A percentile compares a stretch with the other conserved stretches of the same genome.
phyloP scores from a whole-genome alignment of 2,113 vertebrate genomes.

The Lophochroa leadbeateri region DNA sequence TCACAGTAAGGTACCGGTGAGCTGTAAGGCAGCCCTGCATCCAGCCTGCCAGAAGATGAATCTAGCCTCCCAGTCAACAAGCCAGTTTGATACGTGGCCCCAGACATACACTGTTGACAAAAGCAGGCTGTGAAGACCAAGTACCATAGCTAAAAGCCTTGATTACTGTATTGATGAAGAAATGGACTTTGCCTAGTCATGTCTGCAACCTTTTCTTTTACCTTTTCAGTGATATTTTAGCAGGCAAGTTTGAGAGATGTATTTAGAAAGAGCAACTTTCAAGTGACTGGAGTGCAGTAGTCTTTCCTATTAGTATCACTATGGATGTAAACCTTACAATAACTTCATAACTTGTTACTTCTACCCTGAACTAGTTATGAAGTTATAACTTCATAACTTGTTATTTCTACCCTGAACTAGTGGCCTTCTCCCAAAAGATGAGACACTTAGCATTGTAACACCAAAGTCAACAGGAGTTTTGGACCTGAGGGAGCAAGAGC shows the following conservation, averaged over 20 bases:
- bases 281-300: neutral
- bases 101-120: neutral
- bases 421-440: neutral
- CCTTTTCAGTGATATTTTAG: neutral
- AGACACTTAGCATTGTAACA: neutral
- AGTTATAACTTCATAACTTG: neutral
- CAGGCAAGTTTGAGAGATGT: neutral
- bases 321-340: neutral
- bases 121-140: neutral
- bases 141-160: neutral
- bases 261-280: neutral
- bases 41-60: neutral
- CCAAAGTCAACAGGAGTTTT: neutral
- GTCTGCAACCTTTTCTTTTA: neutral
- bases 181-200: neutral
- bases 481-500: neutral
- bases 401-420: neutral
- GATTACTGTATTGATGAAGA: neutral
- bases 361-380: neutral
- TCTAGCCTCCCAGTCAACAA: neutral
- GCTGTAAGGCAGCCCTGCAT: neutral
- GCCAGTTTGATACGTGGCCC: fast-evolving
- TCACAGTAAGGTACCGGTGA: neutral
- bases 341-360: neutral
- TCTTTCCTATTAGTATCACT: neutral